Percentiles rank a stretch among this genome's conserved stretches.
Evolutionary conservation across 2,797 vertebrate species (phyloP).

Genomic region (Oophaga sylvatica): DNA sequence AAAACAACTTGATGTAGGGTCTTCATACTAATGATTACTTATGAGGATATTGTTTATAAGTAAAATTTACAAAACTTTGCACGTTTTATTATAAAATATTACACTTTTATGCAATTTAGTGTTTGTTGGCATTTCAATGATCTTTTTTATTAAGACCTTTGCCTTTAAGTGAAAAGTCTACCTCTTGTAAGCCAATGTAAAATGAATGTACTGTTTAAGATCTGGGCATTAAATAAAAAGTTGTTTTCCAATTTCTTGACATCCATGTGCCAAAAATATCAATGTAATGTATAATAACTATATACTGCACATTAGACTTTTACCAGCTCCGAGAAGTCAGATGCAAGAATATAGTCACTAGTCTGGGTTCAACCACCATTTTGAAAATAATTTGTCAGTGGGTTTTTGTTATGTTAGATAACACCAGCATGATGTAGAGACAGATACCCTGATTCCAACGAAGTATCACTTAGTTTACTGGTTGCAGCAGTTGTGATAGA

Average conservation of each 20-base stretch:
- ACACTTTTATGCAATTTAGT: neutral
- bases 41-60: neutral
- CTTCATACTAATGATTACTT: neutral
- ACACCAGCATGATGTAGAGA: neutral
- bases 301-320: neutral
- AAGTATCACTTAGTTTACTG: no score
- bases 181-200: neutral
- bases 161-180: neutral
- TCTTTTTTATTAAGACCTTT: neutral
- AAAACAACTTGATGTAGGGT: no score
- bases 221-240: neutral
- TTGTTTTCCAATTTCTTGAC: no score
- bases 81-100: neutral
- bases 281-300: neutral
- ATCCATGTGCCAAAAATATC: slow-evolving; percentile 11
- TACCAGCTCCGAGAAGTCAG: neutral
- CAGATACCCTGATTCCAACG: no score
- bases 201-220: neutral
- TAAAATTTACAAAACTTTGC: neutral
- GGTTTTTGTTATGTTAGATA: neutral
- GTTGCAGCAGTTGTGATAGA: no score
- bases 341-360: neutral
- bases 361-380: neutral
- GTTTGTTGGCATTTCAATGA: neutral
- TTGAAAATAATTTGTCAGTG: neutral